These are phyloP conservation scores for Cyrtodaria siliqua DNA, from an alignment of 2,888 invertebrate species.

Conservation along the genomic window DNA sequence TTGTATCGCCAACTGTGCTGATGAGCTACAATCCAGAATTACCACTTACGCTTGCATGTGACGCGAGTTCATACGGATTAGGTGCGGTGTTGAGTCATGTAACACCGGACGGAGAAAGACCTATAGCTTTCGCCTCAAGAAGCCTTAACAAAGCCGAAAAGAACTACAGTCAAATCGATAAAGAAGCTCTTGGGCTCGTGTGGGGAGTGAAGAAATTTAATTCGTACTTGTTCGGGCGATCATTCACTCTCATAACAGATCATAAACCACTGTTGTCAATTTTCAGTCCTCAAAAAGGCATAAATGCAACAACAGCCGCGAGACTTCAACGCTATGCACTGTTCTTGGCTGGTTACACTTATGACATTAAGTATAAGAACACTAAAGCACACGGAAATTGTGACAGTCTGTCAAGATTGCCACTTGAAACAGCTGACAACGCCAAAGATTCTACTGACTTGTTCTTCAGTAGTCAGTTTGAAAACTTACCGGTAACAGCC, in stretches of 20 bases:
- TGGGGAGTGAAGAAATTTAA: slow-evolving; percentile 84
- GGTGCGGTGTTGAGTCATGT: slow-evolving; percentile 77
- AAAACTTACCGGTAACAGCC: slow-evolving; percentile 69
- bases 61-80: slow-evolving; percentile 83
- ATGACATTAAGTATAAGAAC: slow-evolving; percentile 33
- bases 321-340: slow-evolving; percentile 48
- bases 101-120: slow-evolving; percentile 42
- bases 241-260: slow-evolving; percentile 80
- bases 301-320: slow-evolving; percentile 50
- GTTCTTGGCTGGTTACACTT: slow-evolving; percentile 24
- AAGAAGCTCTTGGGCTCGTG: slow-evolving; percentile 75
- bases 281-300: slow-evolving; percentile 54
- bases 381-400: slow-evolving; percentile 55
- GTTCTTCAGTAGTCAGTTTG: slow-evolving; percentile 62
- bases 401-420: slow-evolving; percentile 50
- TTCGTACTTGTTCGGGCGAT: slow-evolving; percentile 83
- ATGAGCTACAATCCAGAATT: slow-evolving; percentile 79
- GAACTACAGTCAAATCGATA: slow-evolving; percentile 67
- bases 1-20: slow-evolving; percentile 62
- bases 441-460: slow-evolving; percentile 27
- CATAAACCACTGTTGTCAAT: slow-evolving; percentile 63
- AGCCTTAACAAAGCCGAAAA: slow-evolving; percentile 59
- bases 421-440: slow-evolving; percentile 9
- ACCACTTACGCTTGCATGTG: slow-evolving; percentile 81
- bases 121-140: slow-evolving; percentile 67